A percentile compares a stretch with the other conserved stretches of the same genome.
phyloP scores from a whole-genome alignment of 2,888 invertebrate species.

The Dioctria rufipes region DNA sequence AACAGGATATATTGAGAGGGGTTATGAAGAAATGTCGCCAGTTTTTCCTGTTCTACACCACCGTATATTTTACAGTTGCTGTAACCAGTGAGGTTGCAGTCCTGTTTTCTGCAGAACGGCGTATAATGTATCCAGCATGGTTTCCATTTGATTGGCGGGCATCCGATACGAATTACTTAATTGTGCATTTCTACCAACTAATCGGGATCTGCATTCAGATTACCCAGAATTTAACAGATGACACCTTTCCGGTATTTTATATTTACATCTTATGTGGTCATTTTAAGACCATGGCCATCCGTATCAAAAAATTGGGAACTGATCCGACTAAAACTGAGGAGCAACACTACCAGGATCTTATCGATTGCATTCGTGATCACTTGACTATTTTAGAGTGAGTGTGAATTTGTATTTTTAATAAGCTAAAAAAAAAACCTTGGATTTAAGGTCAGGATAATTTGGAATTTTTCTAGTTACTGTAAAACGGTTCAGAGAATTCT shows the following conservation, averaged over 20 bases:
- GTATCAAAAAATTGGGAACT: constrained; percentile 11
- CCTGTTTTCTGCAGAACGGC: background rate
- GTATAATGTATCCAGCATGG: constrained; percentile 12
- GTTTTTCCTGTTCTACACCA: background rate
- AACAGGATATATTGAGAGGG: background rate
- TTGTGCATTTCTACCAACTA: constrained; percentile 19
- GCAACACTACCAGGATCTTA: constrained; percentile 26
- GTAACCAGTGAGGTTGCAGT: constrained; percentile 9
- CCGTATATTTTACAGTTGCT: background rate
- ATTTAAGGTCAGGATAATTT: background rate
- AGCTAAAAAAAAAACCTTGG: too few relatives aligned
- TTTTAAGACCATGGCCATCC: background rate
- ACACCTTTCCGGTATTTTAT: constrained; percentile 24
- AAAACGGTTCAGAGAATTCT: constrained; percentile 2
- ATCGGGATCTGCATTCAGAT: constrained; percentile 16
- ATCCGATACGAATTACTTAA: background rate
- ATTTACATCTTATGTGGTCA: constrained; percentile 15
- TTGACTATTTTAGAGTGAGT: constrained; percentile 4
- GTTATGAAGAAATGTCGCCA: background rate
- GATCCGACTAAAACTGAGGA: constrained; percentile 5
- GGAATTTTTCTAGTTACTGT: constrained; percentile 4
- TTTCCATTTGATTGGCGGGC: constrained; percentile 27
- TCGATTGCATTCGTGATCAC: constrained; percentile 11
- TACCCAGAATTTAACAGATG: constrained; percentile 29
- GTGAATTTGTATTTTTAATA: too few relatives aligned